Percentiles rank a stretch among this genome's conserved stretches.
Evolutionary conservation across 2,797 vertebrate genomes (phyloP).

Genomic region (Pitangus sulphuratus): DNA sequence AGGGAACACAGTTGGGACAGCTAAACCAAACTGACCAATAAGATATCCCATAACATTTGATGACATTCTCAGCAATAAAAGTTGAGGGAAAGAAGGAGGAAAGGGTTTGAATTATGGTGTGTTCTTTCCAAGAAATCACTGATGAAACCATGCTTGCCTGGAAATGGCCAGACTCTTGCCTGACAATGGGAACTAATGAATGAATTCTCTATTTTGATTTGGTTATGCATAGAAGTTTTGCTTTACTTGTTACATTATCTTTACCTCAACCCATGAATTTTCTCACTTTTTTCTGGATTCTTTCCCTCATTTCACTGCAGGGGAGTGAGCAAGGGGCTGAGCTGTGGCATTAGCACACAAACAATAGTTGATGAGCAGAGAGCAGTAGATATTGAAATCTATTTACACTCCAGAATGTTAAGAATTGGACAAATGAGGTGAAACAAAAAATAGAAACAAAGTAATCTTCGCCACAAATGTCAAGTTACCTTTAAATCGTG

Average conservation of each 20-base stretch:
- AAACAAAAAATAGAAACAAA: neutral
- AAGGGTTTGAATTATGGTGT: neutral
- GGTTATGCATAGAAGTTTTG: neutral
- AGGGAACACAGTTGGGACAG: too few relatives aligned
- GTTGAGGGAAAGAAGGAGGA: neutral
- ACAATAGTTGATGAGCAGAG: too few relatives aligned
- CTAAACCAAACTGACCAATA: neutral
- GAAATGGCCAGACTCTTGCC: neutral
- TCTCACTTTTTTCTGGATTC: neutral
- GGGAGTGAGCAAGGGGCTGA: too few relatives aligned
- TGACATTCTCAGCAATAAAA: neutral
- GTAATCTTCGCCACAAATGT: neutral
- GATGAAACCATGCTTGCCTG: neutral
- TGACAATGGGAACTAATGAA: neutral
- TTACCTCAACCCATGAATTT: neutral
- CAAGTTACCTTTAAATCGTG: neutral
- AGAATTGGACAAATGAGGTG: neutral
- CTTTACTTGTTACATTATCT: neutral
- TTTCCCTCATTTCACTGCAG: neutral
- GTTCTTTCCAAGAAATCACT: neutral
- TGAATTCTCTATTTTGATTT: neutral
- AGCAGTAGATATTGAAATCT: too few relatives aligned
- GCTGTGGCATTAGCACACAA: too few relatives aligned
- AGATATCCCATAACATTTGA: neutral
- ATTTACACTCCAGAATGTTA: neutral